phyloP scores from a whole-genome alignment of 1,140 invertebrate species.

The Orchestia grillus region DNA sequence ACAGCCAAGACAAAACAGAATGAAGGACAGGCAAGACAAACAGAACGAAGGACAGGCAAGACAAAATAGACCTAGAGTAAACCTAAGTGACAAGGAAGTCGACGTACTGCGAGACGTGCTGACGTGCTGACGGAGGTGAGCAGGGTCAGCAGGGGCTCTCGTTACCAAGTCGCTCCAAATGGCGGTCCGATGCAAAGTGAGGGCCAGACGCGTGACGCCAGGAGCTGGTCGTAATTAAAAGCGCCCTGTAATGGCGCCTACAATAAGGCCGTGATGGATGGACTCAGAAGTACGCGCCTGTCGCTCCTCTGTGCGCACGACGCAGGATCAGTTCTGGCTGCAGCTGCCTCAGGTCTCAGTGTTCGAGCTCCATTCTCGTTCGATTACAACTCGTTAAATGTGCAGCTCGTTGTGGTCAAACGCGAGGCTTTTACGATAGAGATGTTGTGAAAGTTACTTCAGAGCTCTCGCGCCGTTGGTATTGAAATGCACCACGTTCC shows the following conservation, averaged over 20 bases:
- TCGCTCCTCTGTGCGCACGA: not conserved
- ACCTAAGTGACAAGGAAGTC: not conserved
- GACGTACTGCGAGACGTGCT: not conserved
- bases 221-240: not conserved
- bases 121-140: not conserved
- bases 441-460: not conserved
- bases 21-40: not conserved
- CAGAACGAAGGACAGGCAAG: not conserved
- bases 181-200: not conserved
- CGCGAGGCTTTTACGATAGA: not conserved
- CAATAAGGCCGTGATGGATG: not conserved
- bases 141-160: not conserved
- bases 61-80: no score
- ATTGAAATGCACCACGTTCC: not conserved
- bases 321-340: not conserved
- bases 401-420: not conserved
- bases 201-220: not conserved
- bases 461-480: not conserved
- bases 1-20: not conserved
- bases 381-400: not conserved
- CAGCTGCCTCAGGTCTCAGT: not conserved
- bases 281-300: not conserved
- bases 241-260: not conserved
- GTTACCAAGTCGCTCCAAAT: not conserved
- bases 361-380: not conserved